Percentiles rank a stretch among this genome's conserved stretches.
These are phyloP conservation scores for Drosophila birchii DNA, from an alignment of 2,888 invertebrate species.

Conservation along the genomic window DNA sequence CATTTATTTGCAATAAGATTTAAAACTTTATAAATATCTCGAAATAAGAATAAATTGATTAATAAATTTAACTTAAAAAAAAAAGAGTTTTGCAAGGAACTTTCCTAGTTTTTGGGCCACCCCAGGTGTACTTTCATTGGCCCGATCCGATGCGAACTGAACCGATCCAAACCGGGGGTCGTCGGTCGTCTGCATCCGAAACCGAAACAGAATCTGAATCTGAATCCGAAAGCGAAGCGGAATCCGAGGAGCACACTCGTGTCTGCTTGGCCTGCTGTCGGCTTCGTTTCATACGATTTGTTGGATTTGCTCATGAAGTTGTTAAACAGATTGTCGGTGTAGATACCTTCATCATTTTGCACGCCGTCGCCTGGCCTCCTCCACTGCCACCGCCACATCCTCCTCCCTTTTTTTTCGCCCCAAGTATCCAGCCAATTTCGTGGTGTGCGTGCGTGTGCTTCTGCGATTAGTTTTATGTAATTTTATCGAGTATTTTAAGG, in stretches of 20 bases:
- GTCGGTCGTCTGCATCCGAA: conserved; percentile 38
- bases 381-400: background rate
- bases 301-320: conserved; percentile 84
- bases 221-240: conserved; percentile 15
- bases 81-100: background rate
- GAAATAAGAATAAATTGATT: background rate
- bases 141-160: conserved; percentile 43
- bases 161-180: conserved; percentile 34
- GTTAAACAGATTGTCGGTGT: conserved; percentile 84
- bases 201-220: conserved; percentile 35
- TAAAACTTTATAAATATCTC: background rate
- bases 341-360: conserved; percentile 81
- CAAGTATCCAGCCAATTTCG: conserved; percentile 50
- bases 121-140: conserved; percentile 33
- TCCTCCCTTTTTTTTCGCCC: conserved; percentile 14
- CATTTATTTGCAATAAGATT: no score
- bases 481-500: conserved; percentile 84
- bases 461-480: conserved; percentile 84
- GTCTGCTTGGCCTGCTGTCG: conserved; percentile 49
- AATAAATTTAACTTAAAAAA: background rate
- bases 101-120: conserved; percentile 9
- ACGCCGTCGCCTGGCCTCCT: conserved; percentile 40
- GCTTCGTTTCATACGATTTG: conserved; percentile 82
- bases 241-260: conserved; percentile 32
- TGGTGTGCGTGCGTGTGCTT: conserved; percentile 65